Conservation (phyloP, 2,888 invertebrate species). For the Callinectes sapidus region DNA sequence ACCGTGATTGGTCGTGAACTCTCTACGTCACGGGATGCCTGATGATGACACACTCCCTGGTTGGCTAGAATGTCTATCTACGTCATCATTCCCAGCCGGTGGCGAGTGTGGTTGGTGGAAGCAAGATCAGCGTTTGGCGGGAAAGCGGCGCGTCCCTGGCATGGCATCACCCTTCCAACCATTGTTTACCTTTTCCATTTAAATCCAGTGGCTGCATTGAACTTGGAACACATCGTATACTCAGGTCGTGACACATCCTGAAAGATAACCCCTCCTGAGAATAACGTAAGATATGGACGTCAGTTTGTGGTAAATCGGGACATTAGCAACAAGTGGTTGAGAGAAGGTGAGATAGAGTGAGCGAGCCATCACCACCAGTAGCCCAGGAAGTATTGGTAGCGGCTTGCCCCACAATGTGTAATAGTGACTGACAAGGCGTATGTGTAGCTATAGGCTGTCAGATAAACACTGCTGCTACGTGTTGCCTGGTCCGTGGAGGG, state of each 20-base stretch:
- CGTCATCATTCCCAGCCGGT: background rate
- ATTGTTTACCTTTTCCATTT: conserved; percentile 55
- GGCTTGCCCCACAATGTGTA: background rate
- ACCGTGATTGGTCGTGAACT: background rate
- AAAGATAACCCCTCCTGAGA: background rate
- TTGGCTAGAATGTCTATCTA: background rate
- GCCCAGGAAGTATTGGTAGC: background rate
- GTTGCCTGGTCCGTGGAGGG: background rate
- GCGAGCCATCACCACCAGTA: conserved; percentile 17
- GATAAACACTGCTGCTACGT: background rate
- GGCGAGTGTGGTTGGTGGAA: conserved; percentile 3
- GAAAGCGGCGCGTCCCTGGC: conserved; percentile 50
- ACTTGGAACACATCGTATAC: background rate
- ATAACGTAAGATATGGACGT: too few species aligned
- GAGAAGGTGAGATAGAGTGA: too few species aligned
- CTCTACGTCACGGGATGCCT: background rate
- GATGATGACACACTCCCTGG: background rate
- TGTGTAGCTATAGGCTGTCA: background rate
- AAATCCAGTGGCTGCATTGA: background rate
- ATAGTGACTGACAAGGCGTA: background rate
- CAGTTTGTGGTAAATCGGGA: background rate
- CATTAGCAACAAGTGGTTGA: conserved; percentile 47
- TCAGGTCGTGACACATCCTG: background rate
- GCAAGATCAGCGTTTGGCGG: conserved; percentile 49
- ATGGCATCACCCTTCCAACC: background rate